Evolutionary conservation across 1,140 invertebrate genomes (phyloP), one percentile per base, ranked within the genome.

Genomic region (Monochamus saltuarius): DNA sequence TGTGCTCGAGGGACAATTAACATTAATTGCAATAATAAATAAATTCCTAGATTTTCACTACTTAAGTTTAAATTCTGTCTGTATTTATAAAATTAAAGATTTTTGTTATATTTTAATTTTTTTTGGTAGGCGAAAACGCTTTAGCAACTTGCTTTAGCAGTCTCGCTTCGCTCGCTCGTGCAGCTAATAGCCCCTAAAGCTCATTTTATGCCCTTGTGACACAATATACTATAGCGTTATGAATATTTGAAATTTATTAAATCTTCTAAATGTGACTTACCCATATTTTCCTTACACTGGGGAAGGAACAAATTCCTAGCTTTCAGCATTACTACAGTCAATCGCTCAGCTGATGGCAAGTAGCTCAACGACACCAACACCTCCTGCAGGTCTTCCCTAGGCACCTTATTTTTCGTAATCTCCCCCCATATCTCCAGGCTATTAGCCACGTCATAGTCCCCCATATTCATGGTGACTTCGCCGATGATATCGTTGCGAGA

Each of bases 261-360:
- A n/a, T n/a, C n/a, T 3, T 35, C 22, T 9, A 14, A 1, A 39
- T n/a, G n/a, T n/a, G n/a, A 62, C 61, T 72, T 75, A 85, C 84
- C 84, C 69, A 85, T 75, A 58, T 77, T 81, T 53, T 85, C 84
- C 65, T 85, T 85, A 64, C 85, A 85, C 64, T 86, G 80, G 0
- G 83, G 82, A n/a, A 83, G 79, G 67, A 88, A 84, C 37, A 94
- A 78, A 78, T 94, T 94, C 61, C 90, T 83, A 0, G 91, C 92
- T 76, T 93, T 92, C 67, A 92, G 81, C 1, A 94, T 82, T 2
- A 91, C 87, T 1, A 94, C 87, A 0, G 91, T 94, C 1, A 95
- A 79, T 51, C 91, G 81, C 74, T 94, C 91, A 13, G 92, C 91
- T 50, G 90, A 92, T 2, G 91, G 91, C 40, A 95, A 78, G 73